Evolutionary conservation across 2,888 invertebrate species (phyloP).

Genomic region (Drosophila kambysellisi): DNA sequence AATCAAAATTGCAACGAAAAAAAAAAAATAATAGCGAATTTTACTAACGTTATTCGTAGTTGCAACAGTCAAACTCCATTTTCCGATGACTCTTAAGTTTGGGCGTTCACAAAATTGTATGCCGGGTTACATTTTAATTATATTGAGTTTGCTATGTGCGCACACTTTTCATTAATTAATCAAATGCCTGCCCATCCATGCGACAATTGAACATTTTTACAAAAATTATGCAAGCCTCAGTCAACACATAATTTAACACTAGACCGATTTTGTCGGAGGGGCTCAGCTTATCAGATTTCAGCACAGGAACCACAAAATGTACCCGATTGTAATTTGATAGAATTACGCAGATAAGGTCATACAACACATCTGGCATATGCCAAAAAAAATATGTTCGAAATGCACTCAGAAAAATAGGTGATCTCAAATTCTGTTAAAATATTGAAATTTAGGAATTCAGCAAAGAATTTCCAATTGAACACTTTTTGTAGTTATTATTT

Average conservation of each 20-base stretch:
- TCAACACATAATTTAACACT: slow-evolving; percentile 71
- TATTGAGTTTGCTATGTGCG: slow-evolving; percentile 8
- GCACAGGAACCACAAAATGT: slow-evolving; percentile 29
- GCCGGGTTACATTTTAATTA: slow-evolving; percentile 3
- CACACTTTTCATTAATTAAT: slow-evolving; percentile 61
- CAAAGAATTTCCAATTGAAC: neutral
- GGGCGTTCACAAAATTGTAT: neutral
- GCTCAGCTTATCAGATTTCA: slow-evolving; percentile 69
- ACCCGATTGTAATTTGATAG: slow-evolving; percentile 66
- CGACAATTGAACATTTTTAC: slow-evolving; percentile 60
- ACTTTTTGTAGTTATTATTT: neutral
- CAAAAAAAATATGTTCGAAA: slow-evolving; percentile 40
- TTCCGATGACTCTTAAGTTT: neutral
- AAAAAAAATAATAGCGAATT: neutral
- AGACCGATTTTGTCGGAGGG: slow-evolving; percentile 72
- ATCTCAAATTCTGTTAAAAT: neutral
- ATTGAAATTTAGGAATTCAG: neutral
- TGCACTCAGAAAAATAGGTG: neutral
- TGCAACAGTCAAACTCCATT: neutral
- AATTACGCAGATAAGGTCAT: slow-evolving; percentile 62
- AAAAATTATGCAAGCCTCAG: slow-evolving; percentile 41
- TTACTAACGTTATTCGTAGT: too few species aligned
- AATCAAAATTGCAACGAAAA: neutral
- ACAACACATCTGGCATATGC: slow-evolving; percentile 37
- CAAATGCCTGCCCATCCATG: slow-evolving; percentile 59